Evolutionary conservation across 2,113 vertebrate species (phyloP).

Genomic region (Aepyceros melampus): DNA sequence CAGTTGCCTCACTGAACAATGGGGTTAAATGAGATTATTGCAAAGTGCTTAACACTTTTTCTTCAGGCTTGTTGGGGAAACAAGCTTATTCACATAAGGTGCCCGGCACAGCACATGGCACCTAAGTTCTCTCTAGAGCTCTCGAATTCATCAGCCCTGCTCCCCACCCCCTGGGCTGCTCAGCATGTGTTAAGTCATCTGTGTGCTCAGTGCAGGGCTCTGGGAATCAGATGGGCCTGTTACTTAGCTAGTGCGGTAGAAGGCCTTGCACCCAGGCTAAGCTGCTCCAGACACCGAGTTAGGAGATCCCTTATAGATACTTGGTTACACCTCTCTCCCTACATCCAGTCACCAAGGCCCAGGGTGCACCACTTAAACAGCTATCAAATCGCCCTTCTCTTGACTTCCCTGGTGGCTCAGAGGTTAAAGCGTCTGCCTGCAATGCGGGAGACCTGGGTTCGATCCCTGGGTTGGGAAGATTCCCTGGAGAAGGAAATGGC

Average conservation of each 20-base stretch:
- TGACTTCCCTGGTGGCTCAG: too few relatives aligned
- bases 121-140: rapidly evolving
- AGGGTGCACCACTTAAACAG: background rate
- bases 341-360: background rate
- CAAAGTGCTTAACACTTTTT: background rate
- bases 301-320: background rate
- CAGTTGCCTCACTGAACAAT: background rate
- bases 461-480: too few relatives aligned
- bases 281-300: too few relatives aligned
- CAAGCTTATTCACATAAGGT: background rate
- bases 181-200: background rate
- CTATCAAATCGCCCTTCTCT: background rate
- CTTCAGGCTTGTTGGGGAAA: background rate
- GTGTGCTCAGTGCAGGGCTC: background rate
- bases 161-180: background rate
- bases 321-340: background rate
- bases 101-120: background rate
- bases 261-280: background rate
- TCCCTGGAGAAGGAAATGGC: too few relatives aligned
- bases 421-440: too few relatives aligned
- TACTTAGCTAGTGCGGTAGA: background rate
- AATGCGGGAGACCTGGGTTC: too few relatives aligned
- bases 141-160: background rate
- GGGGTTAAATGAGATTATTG: background rate
- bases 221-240: background rate